These are phyloP conservation scores for Monodelphis domestica DNA, from an alignment of 2,797 vertebrate species.

Conservation along the genomic window DNA sequence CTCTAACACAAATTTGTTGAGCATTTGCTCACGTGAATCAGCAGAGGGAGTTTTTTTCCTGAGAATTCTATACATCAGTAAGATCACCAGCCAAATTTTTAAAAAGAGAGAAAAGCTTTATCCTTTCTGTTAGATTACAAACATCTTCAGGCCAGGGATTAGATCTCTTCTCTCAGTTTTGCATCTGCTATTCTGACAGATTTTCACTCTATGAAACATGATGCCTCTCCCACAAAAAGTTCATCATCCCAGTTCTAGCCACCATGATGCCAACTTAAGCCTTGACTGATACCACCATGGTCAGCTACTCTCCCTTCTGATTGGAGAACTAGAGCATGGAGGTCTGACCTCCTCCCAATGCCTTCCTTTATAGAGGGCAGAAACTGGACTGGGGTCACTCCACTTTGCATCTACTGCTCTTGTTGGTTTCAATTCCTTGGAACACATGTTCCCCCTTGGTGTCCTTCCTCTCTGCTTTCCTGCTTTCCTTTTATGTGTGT, in stretches of 20 bases:
- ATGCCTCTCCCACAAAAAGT: not conserved
- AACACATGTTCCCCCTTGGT: not conserved
- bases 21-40: not conserved
- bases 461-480: not conserved
- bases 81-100: not conserved
- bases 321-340: not conserved
- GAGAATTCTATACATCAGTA: not conserved
- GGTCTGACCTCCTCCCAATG: not conserved
- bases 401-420: not conserved
- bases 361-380: not conserved
- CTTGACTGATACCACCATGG: not conserved
- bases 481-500: not conserved
- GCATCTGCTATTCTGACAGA: too few species aligned
- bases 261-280: not conserved
- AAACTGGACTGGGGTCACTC: not conserved
- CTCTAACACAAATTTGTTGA: not conserved
- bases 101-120: not conserved
- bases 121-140: too few species aligned
- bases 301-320: not conserved
- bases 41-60: not conserved
- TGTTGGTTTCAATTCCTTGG: not conserved
- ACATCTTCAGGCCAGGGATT: too few species aligned
- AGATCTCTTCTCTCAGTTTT: not conserved
- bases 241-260: not conserved
- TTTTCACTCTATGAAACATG: too few species aligned